These are phyloP conservation scores for Aphelocoma coerulescens DNA, from an alignment of 2,113 vertebrate species.

Conservation along the genomic window DNA sequence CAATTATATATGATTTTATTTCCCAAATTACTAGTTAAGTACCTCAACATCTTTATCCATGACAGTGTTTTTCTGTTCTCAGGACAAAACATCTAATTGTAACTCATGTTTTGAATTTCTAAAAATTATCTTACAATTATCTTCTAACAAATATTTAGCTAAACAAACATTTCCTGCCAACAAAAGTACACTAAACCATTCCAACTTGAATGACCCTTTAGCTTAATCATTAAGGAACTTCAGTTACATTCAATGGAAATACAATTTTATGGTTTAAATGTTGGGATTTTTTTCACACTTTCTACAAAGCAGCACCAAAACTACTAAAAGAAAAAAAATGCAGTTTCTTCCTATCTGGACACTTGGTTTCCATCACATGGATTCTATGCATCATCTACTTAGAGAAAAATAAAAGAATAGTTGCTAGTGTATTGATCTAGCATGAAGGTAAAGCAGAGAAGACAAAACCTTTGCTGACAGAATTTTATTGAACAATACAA, in stretches of 20 bases:
- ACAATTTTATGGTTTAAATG: background rate
- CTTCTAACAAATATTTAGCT: conserved; percentile 7
- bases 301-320: background rate
- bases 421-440: background rate
- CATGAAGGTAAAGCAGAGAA: background rate
- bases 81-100: conserved; percentile 36
- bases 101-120: conserved; percentile 35
- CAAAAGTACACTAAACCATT: background rate
- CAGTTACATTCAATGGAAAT: background rate
- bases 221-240: background rate
- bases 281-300: background rate
- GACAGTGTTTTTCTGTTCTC: background rate
- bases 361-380: background rate
- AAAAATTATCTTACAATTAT: conserved; percentile 34
- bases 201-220: background rate
- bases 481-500: background rate
- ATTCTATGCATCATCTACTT: background rate
- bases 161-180: conserved; percentile 18
- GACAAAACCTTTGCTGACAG: background rate
- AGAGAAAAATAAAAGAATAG: background rate
- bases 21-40: background rate
- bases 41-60: background rate
- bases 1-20: background rate
- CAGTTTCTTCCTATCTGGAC: background rate
- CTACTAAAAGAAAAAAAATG: background rate